Base-by-base conservation (phyloP, 2,797 vertebrate species). In the Steatocranus sp. region DNA sequence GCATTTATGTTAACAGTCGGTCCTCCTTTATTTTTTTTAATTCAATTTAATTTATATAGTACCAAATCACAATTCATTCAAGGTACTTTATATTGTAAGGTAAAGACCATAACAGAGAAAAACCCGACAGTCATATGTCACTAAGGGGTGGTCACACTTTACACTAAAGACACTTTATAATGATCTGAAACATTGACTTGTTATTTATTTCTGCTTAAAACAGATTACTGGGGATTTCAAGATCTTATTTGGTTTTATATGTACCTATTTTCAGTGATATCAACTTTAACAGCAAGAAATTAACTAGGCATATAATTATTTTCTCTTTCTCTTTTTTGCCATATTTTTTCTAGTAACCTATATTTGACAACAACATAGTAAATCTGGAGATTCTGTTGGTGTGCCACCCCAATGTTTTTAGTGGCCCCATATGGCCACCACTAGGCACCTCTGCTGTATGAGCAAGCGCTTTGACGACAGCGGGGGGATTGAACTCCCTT, bases 291-390 rank as follows among this genome's bases (percentile, higher is more conserved):
- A 50, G 49, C 10, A 50, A 11, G 10, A 50, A 50, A 50, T 50
- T 50, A 50, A 50, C 48, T 6, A 38, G 38, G 38, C 11, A 41
- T 41, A 50, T 50, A 50, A 50, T 50, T 50, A 20, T 50, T 50
- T 56, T 56, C 53, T 56, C 0, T 30, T 0, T 56, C 14, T 56
- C 14, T 56, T 30, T 30, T 56, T 56, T 56, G 8, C 0, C 53
- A 56, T 2, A 17, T 30, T 56, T 56, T 30, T 30, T 30, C 2
- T 27, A 56, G 14, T 0, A 56, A 56, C 3, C 53, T 30, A 56
- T 0, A 56, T 56, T 30, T 17, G 53, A 56, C 53, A 56, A 17
- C 2, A 56, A 0, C 53, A 30, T 54, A 54, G 0, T 54, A 1
- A 2, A 54, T 9, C 25, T 27, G 25, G 53, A 17, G 25, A 30